A percentile compares a stretch with the other conserved stretches of the same genome.
These are phyloP conservation scores for Myodes glareolus DNA, from an alignment of 2,113 vertebrate genomes.

Conservation along the genomic window DNA sequence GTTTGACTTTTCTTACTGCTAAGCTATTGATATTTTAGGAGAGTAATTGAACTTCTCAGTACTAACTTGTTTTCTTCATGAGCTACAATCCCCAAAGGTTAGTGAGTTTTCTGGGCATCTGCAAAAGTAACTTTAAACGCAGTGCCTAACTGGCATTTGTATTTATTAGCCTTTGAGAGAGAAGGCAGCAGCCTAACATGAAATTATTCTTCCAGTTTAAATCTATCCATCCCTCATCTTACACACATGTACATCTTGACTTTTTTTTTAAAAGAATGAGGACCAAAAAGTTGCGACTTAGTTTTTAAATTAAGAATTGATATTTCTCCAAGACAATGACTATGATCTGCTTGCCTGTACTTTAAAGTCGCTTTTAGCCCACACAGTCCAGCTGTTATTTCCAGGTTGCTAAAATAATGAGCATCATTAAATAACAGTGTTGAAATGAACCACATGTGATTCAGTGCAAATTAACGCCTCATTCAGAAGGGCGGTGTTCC, in stretches of 20 bases:
- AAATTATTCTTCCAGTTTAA: conserved; percentile 75
- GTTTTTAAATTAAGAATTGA: conserved; percentile 62
- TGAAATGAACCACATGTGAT: conserved; percentile 36
- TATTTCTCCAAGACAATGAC: conserved; percentile 59
- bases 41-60: conserved; percentile 86
- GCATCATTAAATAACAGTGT: conserved; percentile 44
- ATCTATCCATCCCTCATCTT: conserved; percentile 45
- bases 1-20: conserved; percentile 87
- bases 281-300: background rate
- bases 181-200: conserved; percentile 65
- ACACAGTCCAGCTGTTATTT: conserved; percentile 42
- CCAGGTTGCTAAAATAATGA: conserved; percentile 59
- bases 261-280: conserved; percentile 70
- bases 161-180: conserved; percentile 79
- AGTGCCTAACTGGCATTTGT: conserved; percentile 77
- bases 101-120: conserved; percentile 79
- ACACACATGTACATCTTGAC: background rate
- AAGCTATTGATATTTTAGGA: conserved; percentile 89
- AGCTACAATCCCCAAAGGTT: conserved; percentile 84
- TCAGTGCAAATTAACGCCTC: conserved; percentile 4
- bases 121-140: conserved; percentile 83
- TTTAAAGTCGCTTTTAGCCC: conserved; percentile 52
- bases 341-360: conserved; percentile 29
- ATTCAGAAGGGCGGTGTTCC: background rate
- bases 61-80: conserved; percentile 84